Evolutionary conservation across 2,113 vertebrate genomes (phyloP).

Genomic region (Brachyhypopomus gauderio): DNA sequence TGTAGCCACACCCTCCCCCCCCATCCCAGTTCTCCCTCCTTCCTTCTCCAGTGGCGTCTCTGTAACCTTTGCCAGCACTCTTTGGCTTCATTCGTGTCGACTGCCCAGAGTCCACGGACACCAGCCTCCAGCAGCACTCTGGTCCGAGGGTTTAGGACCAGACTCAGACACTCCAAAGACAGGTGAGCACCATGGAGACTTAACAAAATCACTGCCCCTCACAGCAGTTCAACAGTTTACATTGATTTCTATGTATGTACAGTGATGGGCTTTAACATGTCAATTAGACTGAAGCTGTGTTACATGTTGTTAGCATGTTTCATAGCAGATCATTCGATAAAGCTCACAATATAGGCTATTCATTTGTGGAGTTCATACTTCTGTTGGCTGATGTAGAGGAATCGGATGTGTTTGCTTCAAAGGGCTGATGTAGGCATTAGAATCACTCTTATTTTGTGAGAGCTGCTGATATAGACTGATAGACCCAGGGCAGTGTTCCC

Average conservation of each 20-base stretch:
- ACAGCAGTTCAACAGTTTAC: too few species aligned
- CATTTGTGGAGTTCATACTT: too few species aligned
- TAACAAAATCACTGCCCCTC: too few species aligned
- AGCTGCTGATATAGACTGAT: too few species aligned
- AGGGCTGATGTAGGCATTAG: not conserved
- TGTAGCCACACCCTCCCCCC: conserved; percentile 18
- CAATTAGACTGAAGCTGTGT: too few species aligned
- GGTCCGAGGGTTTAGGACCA: not conserved
- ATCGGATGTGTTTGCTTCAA: not conserved
- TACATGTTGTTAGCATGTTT: too few species aligned
- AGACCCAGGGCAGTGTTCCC: too few species aligned
- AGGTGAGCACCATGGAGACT: not conserved
- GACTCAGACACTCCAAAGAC: not conserved
- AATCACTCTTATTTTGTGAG: not conserved
- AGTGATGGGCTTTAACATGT: too few species aligned
- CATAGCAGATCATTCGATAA: too few species aligned
- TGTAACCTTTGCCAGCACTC: conserved; percentile 26
- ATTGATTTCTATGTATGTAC: too few species aligned
- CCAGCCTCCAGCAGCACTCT: conserved; percentile 25
- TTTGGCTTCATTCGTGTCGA: conserved; percentile 71
- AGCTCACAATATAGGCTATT: too few species aligned
- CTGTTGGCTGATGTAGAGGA: not conserved
- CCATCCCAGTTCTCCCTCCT: not conserved
- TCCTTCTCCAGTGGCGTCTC: not conserved
- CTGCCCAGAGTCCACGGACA: conserved; percentile 77